phyloP scores from a whole-genome alignment of 2,888 invertebrate genomes.

The Tolmerus cingulatus region DNA sequence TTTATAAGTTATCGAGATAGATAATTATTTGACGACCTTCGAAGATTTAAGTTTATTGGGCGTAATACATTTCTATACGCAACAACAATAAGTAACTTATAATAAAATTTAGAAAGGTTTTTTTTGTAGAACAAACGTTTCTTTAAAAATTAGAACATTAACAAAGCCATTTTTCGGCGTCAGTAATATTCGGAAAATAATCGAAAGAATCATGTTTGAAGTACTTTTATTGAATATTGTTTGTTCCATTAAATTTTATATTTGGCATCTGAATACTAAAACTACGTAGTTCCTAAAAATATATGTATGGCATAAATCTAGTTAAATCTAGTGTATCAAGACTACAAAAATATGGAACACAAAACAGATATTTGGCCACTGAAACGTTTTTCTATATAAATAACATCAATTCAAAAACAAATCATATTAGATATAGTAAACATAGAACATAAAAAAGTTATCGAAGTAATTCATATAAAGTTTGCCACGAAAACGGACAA shows the following conservation, averaged over 20 bases:
- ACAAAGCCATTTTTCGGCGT: too few relatives aligned
- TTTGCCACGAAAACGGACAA: not conserved
- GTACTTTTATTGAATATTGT: constrained; percentile 10
- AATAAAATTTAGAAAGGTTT: too few relatives aligned
- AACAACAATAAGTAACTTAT: too few relatives aligned
- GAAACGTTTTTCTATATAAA: not conserved
- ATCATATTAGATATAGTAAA: constrained; percentile 5
- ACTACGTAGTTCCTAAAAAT: constrained; percentile 10
- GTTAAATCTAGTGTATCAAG: not conserved
- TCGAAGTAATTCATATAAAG: not conserved
- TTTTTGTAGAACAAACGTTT: too few relatives aligned
- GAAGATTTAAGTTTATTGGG: too few relatives aligned
- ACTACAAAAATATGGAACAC: constrained; percentile 39
- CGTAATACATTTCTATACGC: too few relatives aligned
- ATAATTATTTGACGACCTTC: too few relatives aligned
- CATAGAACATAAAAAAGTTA: constrained; percentile 17
- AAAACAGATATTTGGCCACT: constrained; percentile 29
- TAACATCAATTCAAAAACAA: constrained; percentile 14
- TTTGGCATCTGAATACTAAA: constrained; percentile 34
- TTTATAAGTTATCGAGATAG: not conserved
- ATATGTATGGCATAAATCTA: constrained; percentile 18
- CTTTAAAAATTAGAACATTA: too few relatives aligned
- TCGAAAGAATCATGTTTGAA: not conserved
- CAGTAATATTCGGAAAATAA: too few relatives aligned
- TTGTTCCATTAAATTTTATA: constrained; percentile 31